A percentile compares a stretch with the other conserved stretches of the same genome.
These are phyloP conservation scores for Callorhinus ursinus DNA, from an alignment of 2,113 vertebrate genomes.

Conservation along the genomic window DNA sequence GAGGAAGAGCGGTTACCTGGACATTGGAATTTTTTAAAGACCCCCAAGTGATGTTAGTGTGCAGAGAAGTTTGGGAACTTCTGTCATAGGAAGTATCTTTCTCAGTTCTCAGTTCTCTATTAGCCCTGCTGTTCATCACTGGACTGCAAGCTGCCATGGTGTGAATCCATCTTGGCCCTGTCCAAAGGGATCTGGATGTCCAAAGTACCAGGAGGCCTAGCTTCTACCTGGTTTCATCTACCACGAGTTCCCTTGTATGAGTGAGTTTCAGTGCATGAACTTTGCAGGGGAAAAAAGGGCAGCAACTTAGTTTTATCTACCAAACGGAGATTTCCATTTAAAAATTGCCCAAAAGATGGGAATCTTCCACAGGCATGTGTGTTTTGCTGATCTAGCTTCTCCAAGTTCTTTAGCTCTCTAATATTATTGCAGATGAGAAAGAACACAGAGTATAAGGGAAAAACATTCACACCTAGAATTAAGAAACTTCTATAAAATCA, in stretches of 20 bases:
- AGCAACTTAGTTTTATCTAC: background rate
- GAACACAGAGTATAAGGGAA: background rate
- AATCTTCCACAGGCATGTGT: background rate
- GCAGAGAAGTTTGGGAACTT: background rate
- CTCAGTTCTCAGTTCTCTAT: background rate
- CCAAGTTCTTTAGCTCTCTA: background rate
- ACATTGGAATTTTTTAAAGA: background rate
- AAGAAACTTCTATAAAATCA: conserved; percentile 55
- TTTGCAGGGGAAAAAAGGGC: background rate
- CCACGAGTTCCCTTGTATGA: background rate
- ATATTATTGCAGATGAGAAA: background rate
- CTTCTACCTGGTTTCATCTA: background rate
- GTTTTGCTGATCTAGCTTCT: background rate
- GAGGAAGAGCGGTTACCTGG: background rate
- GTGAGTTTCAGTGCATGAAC: background rate
- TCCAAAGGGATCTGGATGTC: background rate
- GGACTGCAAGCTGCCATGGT: background rate
- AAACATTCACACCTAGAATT: conserved; percentile 5
- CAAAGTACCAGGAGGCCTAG: background rate
- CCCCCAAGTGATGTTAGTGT: background rate
- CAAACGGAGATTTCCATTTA: background rate
- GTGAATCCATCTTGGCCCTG: background rate
- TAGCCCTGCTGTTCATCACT: background rate
- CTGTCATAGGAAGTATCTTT: background rate
- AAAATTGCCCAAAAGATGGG: background rate